Conservation (phyloP, 1,140 invertebrate species). For the Polyergus mexicanus region DNA sequence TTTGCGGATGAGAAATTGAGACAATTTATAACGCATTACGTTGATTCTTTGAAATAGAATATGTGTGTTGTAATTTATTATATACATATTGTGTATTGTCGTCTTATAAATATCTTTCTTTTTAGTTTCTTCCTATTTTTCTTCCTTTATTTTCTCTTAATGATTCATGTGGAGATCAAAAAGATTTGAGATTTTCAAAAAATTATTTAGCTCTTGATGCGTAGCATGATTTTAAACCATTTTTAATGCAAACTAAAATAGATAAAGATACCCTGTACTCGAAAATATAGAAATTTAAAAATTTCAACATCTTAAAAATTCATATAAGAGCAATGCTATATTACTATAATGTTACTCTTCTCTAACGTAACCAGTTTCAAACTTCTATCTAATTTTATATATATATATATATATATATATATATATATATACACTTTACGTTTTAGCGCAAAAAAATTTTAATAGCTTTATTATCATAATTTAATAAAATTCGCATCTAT, state of each 20-base stretch:
- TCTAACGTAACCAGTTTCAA: neutral
- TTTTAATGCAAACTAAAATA: neutral
- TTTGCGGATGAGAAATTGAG: slow-evolving; percentile 21
- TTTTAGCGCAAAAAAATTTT: neutral
- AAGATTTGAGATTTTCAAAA: neutral
- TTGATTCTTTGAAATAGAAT: neutral
- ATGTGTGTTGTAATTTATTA: slow-evolving; percentile 9
- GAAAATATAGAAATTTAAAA: neutral
- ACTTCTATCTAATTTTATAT: neutral
- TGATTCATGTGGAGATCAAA: neutral
- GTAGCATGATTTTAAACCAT: neutral
- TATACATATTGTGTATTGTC: no score
- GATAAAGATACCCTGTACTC: no score
- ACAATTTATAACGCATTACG: slow-evolving; percentile 4
- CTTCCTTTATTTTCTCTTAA: neutral
- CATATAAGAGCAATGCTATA: neutral
- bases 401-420: no score
- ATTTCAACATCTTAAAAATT: slow-evolving; percentile 2
- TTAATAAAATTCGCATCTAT: neutral
- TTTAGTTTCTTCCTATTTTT: neutral
- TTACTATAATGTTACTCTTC: neutral
- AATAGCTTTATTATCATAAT: slow-evolving; percentile 22
- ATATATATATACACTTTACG: neutral
- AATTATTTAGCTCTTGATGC: neutral
- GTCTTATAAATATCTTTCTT: neutral